Evolutionary conservation across 2,797 vertebrate genomes (phyloP).

Genomic region (Gymnopithys bicolor): DNA sequence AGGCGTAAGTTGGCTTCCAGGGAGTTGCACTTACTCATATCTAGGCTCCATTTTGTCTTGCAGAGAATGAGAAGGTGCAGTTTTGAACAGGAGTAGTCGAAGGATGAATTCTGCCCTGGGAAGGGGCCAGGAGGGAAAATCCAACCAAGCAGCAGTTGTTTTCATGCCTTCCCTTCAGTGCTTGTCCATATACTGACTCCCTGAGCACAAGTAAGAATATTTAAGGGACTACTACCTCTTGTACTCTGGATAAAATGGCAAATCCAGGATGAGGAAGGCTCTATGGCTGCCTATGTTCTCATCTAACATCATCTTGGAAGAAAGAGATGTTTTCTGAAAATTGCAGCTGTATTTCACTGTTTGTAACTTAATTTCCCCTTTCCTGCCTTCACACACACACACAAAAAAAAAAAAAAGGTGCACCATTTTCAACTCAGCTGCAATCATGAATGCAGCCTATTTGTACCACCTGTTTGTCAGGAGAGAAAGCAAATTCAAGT

Average conservation of each 20-base stretch:
- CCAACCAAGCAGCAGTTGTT: neutral
- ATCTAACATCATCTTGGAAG: neutral
- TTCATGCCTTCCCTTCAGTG: neutral
- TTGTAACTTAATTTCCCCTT: neutral
- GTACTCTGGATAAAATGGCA: neutral
- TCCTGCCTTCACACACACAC: neutral
- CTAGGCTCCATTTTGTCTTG: neutral
- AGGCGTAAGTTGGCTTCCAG: neutral
- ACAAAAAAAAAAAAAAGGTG: rapidly evolving
- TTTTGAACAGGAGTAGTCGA: neutral
- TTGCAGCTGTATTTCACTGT: neutral
- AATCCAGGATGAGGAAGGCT: neutral
- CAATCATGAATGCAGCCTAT: rapidly evolving
- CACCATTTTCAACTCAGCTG: neutral
- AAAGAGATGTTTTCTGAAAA: neutral
- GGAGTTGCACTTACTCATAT: neutral
- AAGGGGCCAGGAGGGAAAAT: neutral
- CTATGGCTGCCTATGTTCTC: neutral
- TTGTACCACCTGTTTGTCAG: neutral
- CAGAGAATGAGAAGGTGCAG: neutral
- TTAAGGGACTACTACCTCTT: neutral
- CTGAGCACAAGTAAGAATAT: neutral
- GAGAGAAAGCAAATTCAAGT: neutral
- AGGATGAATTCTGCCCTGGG: neutral
- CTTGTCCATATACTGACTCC: neutral